Evolutionary conservation across 2,888 invertebrate species (phyloP).

Genomic region (Hedya salicella): DNA sequence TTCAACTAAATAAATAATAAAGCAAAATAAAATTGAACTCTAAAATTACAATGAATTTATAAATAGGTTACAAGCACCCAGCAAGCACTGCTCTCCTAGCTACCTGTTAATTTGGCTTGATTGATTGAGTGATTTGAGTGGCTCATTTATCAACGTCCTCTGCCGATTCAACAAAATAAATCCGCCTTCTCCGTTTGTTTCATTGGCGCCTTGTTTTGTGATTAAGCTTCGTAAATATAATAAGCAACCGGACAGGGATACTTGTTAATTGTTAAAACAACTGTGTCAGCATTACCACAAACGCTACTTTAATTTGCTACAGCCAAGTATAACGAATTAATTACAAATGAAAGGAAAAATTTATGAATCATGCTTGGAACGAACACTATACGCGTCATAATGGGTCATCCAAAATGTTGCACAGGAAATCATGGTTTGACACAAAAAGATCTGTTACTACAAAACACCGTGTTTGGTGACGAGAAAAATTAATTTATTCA

Average conservation of each 20-base stretch:
- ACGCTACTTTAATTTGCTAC: slow-evolving; percentile 2
- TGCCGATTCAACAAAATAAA: slow-evolving; percentile 57
- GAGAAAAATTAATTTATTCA: too few relatives aligned
- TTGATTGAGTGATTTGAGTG: slow-evolving; percentile 39
- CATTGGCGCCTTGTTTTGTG: slow-evolving; percentile 45
- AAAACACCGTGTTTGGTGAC: too few relatives aligned
- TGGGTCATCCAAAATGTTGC: too few relatives aligned
- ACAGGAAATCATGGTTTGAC: too few relatives aligned
- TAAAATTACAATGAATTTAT: background rate
- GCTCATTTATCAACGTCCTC: slow-evolving; percentile 64
- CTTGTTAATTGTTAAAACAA: background rate
- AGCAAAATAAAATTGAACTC: background rate
- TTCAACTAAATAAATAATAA: background rate
- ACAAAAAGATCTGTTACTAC: too few relatives aligned
- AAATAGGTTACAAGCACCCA: slow-evolving; percentile 11
- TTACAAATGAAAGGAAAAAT: too few relatives aligned
- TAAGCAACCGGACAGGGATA: background rate
- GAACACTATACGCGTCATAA: too few relatives aligned
- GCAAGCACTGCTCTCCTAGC: slow-evolving; percentile 17
- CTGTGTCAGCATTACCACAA: slow-evolving; percentile 11
- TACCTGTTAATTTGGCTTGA: slow-evolving; percentile 36
- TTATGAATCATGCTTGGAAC: too few relatives aligned
- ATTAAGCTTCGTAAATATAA: slow-evolving; percentile 22
- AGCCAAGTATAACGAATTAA: too few relatives aligned
- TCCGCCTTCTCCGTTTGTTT: slow-evolving; percentile 42